Conservation (phyloP, 2,797 vertebrate genomes). For the Cossypha dichroa region DNA sequence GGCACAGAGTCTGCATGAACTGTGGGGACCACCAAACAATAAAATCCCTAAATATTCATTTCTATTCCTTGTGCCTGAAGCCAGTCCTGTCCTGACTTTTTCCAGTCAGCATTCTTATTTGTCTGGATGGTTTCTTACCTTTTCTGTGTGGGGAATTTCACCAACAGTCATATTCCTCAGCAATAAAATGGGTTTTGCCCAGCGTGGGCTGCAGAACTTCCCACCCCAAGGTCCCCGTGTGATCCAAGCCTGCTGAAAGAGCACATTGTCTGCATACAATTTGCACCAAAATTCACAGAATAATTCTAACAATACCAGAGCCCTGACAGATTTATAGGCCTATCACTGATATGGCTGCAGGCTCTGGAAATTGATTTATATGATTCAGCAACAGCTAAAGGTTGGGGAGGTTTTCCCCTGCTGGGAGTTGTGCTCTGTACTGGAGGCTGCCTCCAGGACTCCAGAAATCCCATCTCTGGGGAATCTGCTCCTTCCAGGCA, state of each 20-base stretch:
- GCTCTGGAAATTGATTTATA: background rate
- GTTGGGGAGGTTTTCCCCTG: background rate
- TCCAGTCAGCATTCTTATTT: background rate
- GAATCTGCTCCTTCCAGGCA: constrained; percentile 38
- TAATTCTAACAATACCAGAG: background rate
- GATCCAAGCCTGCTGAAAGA: constrained; percentile 7
- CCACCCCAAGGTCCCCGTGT: background rate
- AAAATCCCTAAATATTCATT: background rate
- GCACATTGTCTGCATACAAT: background rate
- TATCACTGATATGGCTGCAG: background rate
- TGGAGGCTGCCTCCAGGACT: background rate
- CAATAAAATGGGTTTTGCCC: background rate
- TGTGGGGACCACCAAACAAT: background rate
- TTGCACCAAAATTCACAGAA: background rate
- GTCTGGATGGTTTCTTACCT: background rate
- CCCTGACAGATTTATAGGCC: constrained; percentile 12
- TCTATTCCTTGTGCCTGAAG: background rate
- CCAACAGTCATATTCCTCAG: background rate
- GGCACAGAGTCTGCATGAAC: background rate
- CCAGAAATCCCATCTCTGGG: constrained; percentile 20
- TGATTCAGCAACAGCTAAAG: background rate
- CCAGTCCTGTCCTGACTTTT: background rate
- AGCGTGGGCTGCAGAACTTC: background rate
- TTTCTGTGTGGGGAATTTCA: background rate
- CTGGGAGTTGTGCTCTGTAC: background rate